Evolutionary conservation across 2,797 vertebrate genomes (phyloP).

Genomic region (Simalia tracyae): DNA sequence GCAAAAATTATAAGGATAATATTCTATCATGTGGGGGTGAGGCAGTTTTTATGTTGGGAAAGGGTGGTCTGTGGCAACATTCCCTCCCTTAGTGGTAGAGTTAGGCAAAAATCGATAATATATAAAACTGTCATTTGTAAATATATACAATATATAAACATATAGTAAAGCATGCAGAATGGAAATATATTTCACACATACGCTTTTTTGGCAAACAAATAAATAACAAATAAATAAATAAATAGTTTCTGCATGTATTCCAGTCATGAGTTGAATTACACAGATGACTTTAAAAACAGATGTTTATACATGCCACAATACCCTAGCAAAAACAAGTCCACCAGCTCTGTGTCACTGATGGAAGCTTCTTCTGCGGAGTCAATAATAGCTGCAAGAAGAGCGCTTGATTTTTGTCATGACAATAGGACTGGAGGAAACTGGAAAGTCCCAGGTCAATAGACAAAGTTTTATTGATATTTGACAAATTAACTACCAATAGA

Average conservation of each 20-base stretch:
- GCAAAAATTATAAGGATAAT: not conserved
- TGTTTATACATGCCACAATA: not conserved
- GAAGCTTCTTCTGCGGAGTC: not conserved
- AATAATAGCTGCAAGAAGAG: not conserved
- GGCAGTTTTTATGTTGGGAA: not conserved
- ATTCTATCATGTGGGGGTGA: not conserved
- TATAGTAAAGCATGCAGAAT: not conserved
- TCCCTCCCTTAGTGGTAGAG: not conserved
- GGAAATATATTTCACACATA: not conserved
- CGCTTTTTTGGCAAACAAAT: not conserved
- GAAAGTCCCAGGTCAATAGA: not conserved
- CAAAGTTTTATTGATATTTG: not conserved
- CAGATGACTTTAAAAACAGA: not conserved
- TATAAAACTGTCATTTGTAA: not conserved
- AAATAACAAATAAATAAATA: not conserved
- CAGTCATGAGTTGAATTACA: not conserved
- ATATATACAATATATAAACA: not conserved
- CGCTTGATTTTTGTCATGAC: not conserved
- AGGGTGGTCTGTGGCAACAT: slow-evolving; percentile 23
- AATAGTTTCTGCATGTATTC: not conserved
- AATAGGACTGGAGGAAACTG: not conserved
- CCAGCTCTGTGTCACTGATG: not conserved
- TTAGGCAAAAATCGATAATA: not conserved
- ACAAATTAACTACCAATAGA: not conserved
- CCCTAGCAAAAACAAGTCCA: no score